Evolutionary conservation across 2,113 vertebrate species (phyloP).

Genomic region (Pheucticus melanocephalus): DNA sequence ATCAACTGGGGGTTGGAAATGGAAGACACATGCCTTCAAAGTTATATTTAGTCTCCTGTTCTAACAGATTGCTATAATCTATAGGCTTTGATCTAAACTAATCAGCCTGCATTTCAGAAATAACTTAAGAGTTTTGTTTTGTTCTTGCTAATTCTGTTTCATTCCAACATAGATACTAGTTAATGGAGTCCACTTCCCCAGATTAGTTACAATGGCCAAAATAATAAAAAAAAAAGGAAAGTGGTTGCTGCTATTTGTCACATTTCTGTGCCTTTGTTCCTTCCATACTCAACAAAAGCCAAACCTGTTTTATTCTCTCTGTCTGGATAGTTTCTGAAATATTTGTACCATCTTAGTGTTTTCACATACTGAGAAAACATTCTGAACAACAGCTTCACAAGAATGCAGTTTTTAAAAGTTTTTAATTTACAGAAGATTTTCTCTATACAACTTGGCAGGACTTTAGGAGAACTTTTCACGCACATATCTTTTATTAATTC

Average conservation of each 20-base stretch:
- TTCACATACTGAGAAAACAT: neutral
- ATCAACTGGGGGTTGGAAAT: neutral
- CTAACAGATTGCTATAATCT: neutral
- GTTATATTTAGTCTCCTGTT: neutral
- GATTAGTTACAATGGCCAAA: neutral
- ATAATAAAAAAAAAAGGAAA: neutral
- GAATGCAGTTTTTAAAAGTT: neutral
- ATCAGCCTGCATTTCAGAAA: neutral
- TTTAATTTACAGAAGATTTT: neutral
- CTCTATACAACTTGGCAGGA: neutral
- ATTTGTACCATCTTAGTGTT: neutral
- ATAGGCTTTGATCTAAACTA: neutral
- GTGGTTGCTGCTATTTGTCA: neutral
- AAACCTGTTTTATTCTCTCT: neutral
- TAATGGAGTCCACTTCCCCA: neutral
- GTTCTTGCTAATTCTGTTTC: neutral
- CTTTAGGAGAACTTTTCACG: neutral
- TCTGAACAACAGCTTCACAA: neutral
- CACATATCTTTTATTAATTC: neutral
- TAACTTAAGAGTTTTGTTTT: neutral
- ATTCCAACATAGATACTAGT: neutral
- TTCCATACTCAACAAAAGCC: neutral
- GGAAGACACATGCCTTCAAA: neutral
- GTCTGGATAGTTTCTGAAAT: neutral
- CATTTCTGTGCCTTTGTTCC: neutral